Conservation (phyloP, 2,888 invertebrate genomes). For the Linyphia triangularis region DNA sequence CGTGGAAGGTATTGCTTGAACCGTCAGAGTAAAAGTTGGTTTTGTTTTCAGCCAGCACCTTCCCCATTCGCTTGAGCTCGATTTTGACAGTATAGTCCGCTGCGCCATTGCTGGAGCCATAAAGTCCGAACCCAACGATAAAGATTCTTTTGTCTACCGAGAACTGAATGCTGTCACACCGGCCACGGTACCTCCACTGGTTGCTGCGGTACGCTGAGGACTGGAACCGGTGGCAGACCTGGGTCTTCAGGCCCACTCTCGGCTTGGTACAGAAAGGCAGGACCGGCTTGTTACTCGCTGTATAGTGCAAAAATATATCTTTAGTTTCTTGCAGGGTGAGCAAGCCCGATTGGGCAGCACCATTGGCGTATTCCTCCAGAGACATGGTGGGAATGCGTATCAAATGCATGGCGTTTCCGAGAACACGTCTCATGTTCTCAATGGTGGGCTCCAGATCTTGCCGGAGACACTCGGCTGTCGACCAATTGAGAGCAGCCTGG, state of each 20-base stretch:
- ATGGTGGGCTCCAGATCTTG: conserved; percentile 90
- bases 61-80: conserved; percentile 92
- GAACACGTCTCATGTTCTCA: conserved; percentile 83
- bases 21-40: conserved; percentile 98
- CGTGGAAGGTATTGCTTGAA: conserved; percentile 96
- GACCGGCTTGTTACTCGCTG: conserved; percentile 88
- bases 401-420: conserved; percentile 87
- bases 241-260: conserved; percentile 92
- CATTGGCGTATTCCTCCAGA: conserved; percentile 95
- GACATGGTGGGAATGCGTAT: conserved; percentile 97
- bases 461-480: conserved; percentile 91
- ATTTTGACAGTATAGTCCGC: conserved; percentile 97
- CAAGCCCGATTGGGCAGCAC: conserved; percentile 94
- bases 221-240: conserved; percentile 96
- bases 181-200: conserved; percentile 97
- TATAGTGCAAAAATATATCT: conserved; percentile 96
- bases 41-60: conserved; percentile 92
- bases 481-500: conserved; percentile 95
- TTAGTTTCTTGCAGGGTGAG: conserved; percentile 95
- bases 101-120: conserved; percentile 96
- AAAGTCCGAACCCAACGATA: conserved; percentile 96
- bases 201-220: conserved; percentile 97
- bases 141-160: conserved; percentile 97
- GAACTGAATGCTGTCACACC: conserved; percentile 98
- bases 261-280: conserved; percentile 90